Evolutionary conservation across 2,113 vertebrate genomes (phyloP), one percentile per base, ranked within the genome.

Genomic region (Tursiops truncatus): DNA sequence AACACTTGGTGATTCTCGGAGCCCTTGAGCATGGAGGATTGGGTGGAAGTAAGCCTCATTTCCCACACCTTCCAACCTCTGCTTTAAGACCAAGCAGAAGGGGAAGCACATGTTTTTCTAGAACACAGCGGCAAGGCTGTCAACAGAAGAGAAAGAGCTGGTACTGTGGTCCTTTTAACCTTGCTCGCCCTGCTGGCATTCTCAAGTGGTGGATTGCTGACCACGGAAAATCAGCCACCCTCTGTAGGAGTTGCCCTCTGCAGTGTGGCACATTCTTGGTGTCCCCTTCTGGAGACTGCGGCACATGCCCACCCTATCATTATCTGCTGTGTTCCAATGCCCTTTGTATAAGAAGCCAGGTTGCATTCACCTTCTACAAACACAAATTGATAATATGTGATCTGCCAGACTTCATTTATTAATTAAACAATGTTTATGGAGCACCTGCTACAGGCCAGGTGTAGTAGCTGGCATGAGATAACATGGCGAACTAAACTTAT

Each of bases 191-290:
- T 31, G 9, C 25, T 25, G 21, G 6, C 41, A 1, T 25, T 44
- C 50, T 44, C 41, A 10, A 74, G 14, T n/a, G 25, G 31, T 15
- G 13, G 6, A 79, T 17, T 67, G 26, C 25, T 70, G n/a, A 25
- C 60, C 76, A 4, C 6, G 70, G 28, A 33, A 81, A 25, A 33
- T 8, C 17, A 68, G 33, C 41, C 8, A 28, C 4, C n/a, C 21
- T 68, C 33, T 73, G 5, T 1, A 73, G 7, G 41, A 25, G 13
- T 36, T n/a, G 15, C 15, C 23, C 38, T 71, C 14, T 86, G n/a
- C 21, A n/a, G 0, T n/a, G 33, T 26, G 65, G 58, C 33, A 21
- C 13, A 0, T 33, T 10, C 6, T 13, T 8, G 4, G 38, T 53
- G 25, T 53, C 73, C 20, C 58, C 15, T 73, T 53, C n/a, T 12